phyloP scores from a whole-genome alignment of 2,113 vertebrate species.

The Lethenteron camtschaticum region DNA sequence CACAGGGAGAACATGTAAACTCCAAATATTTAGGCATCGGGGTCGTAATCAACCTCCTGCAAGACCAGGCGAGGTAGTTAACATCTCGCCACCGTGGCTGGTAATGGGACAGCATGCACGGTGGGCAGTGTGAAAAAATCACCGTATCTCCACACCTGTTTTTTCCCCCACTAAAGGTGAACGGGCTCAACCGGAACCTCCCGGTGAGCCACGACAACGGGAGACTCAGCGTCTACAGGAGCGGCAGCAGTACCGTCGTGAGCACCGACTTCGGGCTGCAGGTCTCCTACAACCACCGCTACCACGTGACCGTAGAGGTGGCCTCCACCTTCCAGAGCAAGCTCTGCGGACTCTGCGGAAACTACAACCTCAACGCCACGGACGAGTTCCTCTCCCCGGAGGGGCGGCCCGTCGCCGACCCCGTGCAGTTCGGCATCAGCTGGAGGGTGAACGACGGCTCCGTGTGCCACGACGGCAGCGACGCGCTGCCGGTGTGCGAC shows the following conservation, averaged over 20 bases:
- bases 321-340: slow-evolving; percentile 21
- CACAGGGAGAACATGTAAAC: too few relatives aligned
- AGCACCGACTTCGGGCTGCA: slow-evolving; percentile 19
- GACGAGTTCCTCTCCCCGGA: slow-evolving; percentile 20
- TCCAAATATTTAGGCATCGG: too few relatives aligned
- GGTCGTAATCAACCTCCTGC: too few relatives aligned
- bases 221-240: slow-evolving; percentile 14
- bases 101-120: too few relatives aligned
- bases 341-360: slow-evolving; percentile 27
- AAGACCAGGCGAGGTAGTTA: too few relatives aligned
- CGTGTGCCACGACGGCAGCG: too few relatives aligned
- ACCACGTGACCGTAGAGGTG: slow-evolving; percentile 20
- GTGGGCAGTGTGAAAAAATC: too few relatives aligned
- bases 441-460: slow-evolving; percentile 14
- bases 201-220: slow-evolving; percentile 18
- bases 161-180: slow-evolving; percentile 19
- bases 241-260: slow-evolving; percentile 14
- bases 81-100: too few relatives aligned
- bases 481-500: slow-evolving; percentile 8
- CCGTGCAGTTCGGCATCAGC: slow-evolving; percentile 21
- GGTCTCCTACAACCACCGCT: slow-evolving; percentile 22
- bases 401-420: slow-evolving; percentile 11
- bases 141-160: neutral
- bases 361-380: slow-evolving; percentile 19
- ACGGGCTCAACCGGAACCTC: slow-evolving; percentile 16